A percentile compares a stretch with the other conserved stretches of the same genome.
Conservation (phyloP, 2,888 invertebrate genomes). For the Drosophila mettleri region DNA sequence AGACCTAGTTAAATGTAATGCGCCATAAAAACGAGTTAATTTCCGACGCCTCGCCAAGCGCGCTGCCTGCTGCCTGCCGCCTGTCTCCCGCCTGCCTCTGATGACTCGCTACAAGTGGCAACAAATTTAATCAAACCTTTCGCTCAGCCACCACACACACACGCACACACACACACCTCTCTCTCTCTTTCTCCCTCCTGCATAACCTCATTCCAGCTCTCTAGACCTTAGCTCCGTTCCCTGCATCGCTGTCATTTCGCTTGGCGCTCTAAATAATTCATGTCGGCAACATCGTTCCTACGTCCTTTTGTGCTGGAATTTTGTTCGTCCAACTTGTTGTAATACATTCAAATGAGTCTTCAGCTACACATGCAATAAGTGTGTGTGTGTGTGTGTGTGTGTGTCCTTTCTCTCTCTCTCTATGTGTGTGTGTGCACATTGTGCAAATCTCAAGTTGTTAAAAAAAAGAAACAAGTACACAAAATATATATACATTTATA, state of each 20-base stretch:
- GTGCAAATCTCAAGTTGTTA: slow-evolving; percentile 67
- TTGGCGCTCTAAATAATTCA: slow-evolving; percentile 76
- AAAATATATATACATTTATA: slow-evolving; percentile 11
- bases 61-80: slow-evolving; percentile 8
- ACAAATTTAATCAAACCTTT: slow-evolving; percentile 76
- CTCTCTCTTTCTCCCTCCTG: not conserved
- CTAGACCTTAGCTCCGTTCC: not conserved
- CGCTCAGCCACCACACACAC: slow-evolving; percentile 13
- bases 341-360: slow-evolving; percentile 72
- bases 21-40: slow-evolving; percentile 74
- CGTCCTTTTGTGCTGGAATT: slow-evolving; percentile 65
- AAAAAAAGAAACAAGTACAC: slow-evolving; percentile 10
- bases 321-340: slow-evolving; percentile 70
- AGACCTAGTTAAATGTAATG: slow-evolving; percentile 49
- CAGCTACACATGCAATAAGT: slow-evolving; percentile 13
- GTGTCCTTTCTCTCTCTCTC: slow-evolving; percentile 3
- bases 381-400: slow-evolving; percentile 17
- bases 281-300: slow-evolving; percentile 64
- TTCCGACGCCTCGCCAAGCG: slow-evolving; percentile 53
- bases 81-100: not conserved
- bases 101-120: slow-evolving; percentile 50
- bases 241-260: slow-evolving; percentile 32
- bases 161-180: not conserved
- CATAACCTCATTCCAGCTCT: not conserved
- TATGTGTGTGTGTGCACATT: slow-evolving; percentile 31